Percentiles rank a stretch among this genome's conserved stretches.
Conservation (phyloP, 2,888 invertebrate species). For the Leptogaster cylindrica region DNA sequence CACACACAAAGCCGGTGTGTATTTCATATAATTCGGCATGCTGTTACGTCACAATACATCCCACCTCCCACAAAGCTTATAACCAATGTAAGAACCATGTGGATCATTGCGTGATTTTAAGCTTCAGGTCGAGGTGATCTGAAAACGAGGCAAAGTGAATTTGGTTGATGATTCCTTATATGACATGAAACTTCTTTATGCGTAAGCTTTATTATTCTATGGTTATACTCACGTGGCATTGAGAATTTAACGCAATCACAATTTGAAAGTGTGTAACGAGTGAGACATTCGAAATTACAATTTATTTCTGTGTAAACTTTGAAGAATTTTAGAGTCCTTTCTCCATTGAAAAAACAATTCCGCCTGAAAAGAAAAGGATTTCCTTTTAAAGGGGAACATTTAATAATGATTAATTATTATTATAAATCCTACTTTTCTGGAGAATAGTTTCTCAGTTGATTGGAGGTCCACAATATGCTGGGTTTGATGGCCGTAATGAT, state of each 20-base stretch:
- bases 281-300: slow-evolving; percentile 75
- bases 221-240: slow-evolving; percentile 69
- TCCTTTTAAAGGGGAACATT: not conserved
- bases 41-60: no score
- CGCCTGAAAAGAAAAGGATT: slow-evolving; percentile 62
- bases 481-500: slow-evolving; percentile 71
- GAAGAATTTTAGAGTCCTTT: slow-evolving; percentile 70
- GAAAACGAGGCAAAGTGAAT: no score
- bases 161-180: no score
- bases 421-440: slow-evolving; percentile 57
- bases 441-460: slow-evolving; percentile 65
- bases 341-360: slow-evolving; percentile 73
- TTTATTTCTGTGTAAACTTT: slow-evolving; percentile 76
- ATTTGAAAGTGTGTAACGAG: slow-evolving; percentile 68
- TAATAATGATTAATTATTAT: not conserved
- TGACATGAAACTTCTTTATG: no score
- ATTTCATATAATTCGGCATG: no score
- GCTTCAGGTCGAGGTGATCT: no score
- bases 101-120: no score
- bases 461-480: slow-evolving; percentile 73
- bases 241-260: slow-evolving; percentile 76
- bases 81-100: no score
- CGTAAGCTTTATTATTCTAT: no score
- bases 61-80: no score
- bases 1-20: no score